These are phyloP conservation scores for Mesorhabditis spiculigera DNA, from an alignment of 2,888 invertebrate genomes.

Conservation along the genomic window DNA sequence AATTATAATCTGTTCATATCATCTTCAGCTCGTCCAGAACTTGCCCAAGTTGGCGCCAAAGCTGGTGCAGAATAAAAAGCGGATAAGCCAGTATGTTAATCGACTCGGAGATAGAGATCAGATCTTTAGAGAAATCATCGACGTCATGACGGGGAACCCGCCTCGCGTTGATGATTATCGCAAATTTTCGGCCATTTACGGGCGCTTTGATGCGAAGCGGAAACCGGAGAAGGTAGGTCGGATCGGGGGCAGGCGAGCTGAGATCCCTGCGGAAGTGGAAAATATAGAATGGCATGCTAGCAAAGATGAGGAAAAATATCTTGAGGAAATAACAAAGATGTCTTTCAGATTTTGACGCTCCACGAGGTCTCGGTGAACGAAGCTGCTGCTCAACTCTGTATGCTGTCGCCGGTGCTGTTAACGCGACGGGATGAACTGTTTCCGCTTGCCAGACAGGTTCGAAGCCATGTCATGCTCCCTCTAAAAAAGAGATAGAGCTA, in stretches of 20 bases:
- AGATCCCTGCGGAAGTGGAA: not conserved
- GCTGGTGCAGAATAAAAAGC: conserved; percentile 81
- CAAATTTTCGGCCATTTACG: conserved; percentile 94
- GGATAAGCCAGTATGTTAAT: conserved; percentile 63
- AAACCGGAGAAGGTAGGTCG: conserved; percentile 82
- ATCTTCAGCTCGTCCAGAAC: conserved; percentile 71
- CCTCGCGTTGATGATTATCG: conserved; percentile 86
- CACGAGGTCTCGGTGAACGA: conserved; percentile 98
- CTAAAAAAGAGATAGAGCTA: no score
- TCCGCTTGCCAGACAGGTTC: conserved; percentile 85
- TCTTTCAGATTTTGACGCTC: conserved; percentile 69
- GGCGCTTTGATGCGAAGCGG: conserved; percentile 92
- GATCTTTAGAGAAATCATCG: conserved; percentile 62
- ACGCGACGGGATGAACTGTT: conserved; percentile 95
- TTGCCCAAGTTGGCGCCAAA: conserved; percentile 70
- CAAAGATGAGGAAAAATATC: no score
- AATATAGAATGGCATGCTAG: not conserved
- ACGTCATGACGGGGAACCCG: conserved; percentile 83
- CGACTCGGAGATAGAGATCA: not conserved
- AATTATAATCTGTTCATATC: no score
- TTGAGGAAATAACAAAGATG: not conserved
- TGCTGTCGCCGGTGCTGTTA: conserved; percentile 83
- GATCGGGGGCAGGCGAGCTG: not conserved
- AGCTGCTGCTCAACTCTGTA: conserved; percentile 89
- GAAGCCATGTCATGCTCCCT: not conserved